phyloP scores from a whole-genome alignment of 2,113 vertebrate species.

The Grammomys surdaster region DNA sequence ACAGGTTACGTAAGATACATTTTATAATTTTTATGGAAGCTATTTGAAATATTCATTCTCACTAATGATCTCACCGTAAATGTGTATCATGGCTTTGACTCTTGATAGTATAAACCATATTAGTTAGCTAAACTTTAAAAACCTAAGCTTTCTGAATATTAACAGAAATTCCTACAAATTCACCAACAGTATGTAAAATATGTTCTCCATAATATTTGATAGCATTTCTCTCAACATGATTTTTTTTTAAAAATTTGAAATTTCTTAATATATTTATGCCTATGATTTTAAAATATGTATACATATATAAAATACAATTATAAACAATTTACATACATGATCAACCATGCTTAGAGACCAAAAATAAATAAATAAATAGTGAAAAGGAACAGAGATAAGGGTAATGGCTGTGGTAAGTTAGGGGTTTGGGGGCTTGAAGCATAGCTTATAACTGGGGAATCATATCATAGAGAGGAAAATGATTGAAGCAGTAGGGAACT shows the following conservation, averaged over 20 bases:
- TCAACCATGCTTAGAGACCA: neutral
- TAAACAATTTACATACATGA: neutral
- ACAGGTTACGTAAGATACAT: neutral
- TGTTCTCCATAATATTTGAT: neutral
- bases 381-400: neutral
- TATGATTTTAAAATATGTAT: neutral
- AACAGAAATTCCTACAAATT: neutral
- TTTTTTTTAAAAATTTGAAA: neutral
- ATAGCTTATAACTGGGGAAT: neutral
- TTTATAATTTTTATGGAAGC: neutral
- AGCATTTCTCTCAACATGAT: neutral
- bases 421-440: neutral
- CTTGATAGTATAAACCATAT: neutral
- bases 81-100: neutral
- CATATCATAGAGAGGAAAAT: neutral
- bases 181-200: neutral
- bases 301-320: neutral
- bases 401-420: neutral
- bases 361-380: neutral
- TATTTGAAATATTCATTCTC: neutral
- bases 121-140: neutral
- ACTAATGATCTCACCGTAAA: neutral
- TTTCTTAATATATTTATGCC: neutral
- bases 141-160: neutral
- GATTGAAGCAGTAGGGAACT: neutral